These are phyloP conservation scores for Leptinotarsa lineolata DNA, from an alignment of 1,140 invertebrate genomes.

Conservation along the genomic window DNA sequence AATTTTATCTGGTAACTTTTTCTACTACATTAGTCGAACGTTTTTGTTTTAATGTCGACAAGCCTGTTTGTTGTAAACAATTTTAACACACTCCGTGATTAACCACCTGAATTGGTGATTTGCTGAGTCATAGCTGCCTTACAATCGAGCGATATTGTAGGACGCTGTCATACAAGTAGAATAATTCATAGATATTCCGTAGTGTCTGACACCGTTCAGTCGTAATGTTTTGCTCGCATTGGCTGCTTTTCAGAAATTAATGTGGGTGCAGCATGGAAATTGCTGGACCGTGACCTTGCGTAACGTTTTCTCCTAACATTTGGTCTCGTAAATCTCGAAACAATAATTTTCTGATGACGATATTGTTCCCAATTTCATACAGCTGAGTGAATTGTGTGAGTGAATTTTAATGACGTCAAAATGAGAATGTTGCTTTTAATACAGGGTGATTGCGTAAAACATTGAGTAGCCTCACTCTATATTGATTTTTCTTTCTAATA, in stretches of 20 bases:
- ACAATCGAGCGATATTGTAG: too few species aligned
- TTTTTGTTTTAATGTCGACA: neutral
- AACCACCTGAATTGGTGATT: conserved; percentile 16
- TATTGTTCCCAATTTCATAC: neutral
- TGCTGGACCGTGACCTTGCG: conserved; percentile 35
- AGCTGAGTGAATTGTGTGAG: too few species aligned
- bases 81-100: conserved; percentile 15
- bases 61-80: conserved; percentile 20
- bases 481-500: too few species aligned
- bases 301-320: conserved; percentile 35
- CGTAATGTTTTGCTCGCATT: neutral
- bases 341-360: conserved; percentile 13
- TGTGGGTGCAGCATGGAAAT: conserved; percentile 27
- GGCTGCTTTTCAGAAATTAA: neutral
- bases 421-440: too few species aligned
- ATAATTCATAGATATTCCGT: too few species aligned
- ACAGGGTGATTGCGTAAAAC: too few species aligned
- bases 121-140: neutral
- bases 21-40: neutral
- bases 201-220: neutral
- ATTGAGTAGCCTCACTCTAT: too few species aligned
- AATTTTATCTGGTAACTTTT: conserved; percentile 16
- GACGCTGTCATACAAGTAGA: too few species aligned
- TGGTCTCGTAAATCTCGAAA: conserved; percentile 12
- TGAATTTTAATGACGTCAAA: too few species aligned